Base-by-base conservation (phyloP, 1,140 invertebrate genomes). In the Pseudomyrmex sp. region DNA sequence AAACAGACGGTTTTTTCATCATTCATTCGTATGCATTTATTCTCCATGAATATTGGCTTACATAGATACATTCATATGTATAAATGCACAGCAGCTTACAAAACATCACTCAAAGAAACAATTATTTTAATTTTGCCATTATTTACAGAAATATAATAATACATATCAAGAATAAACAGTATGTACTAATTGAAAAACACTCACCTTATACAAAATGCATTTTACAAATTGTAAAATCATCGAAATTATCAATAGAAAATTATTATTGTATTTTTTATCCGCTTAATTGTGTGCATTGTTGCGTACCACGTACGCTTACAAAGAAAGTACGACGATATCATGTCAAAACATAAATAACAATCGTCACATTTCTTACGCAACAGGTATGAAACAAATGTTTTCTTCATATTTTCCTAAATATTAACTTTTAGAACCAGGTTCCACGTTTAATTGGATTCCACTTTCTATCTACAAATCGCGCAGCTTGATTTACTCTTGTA, bases 111-210 rank as follows among this genome's bases (percentile, higher is more conserved):
- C 26, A 73, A 35, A 82, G 48, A 72, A 35, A 59, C 20, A 72
- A 73, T 59, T 73, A 50, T 59, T n/a, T 44, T 0, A 9, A 58
- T 48, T 15, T 26, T 80, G 59, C 35, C 0, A 59, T 61, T 74
- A 82, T 82, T 50, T 74, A 82, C 58, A 73, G 15, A 82, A 72
- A 74, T 50, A 82, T 35, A 7, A n/a, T 12, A 20, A 8, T 58
- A 58, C 35, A 0, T 35, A 62, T 10, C 26, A 72, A 12, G 35
- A 35, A 35, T 35, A 35, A 35, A 35, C 35, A 35, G 35, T 35
- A 75, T 26, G 5, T 54, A 62, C 62, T 48, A n/a, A 62, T 62
- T 70, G 46, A 26, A 77, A 68, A 58, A 23, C 23, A 44, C 8
- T 65, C 68, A 77, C 23, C 44, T 52, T 68, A 54, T 2, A 63